These are phyloP conservation scores for Hippoglossus hippoglossus DNA, from an alignment of 2,797 vertebrate species.

Conservation along the genomic window DNA sequence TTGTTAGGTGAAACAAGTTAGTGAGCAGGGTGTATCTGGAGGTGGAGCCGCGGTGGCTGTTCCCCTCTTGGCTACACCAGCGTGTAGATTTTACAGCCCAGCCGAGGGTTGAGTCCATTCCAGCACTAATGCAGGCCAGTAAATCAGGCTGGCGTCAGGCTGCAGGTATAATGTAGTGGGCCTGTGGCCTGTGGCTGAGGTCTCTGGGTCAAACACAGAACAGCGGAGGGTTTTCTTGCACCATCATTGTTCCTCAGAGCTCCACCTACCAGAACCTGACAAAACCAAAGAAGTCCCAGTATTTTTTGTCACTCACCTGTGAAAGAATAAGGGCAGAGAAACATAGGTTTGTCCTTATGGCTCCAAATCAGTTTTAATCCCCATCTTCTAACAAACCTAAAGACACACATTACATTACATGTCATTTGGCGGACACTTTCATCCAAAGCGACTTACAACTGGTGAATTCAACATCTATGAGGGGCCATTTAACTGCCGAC, in stretches of 20 bases:
- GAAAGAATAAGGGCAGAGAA: background rate
- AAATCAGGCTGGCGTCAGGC: constrained; percentile 67
- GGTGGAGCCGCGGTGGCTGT: constrained; percentile 47
- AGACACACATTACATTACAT: no score
- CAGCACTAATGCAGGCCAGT: constrained; percentile 61
- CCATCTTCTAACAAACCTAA: no score
- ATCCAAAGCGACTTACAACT: no score
- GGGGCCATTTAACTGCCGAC: no score
- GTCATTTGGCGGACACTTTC: no score
- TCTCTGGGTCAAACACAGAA: constrained; percentile 51
- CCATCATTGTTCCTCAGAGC: constrained; percentile 41
- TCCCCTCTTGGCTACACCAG: constrained; percentile 51
- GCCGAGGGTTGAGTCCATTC: constrained; percentile 59
- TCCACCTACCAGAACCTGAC: constrained; percentile 34
- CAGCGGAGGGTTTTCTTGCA: constrained; percentile 39
- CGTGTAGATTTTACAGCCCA: constrained; percentile 48
- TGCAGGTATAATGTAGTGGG: constrained; percentile 64
- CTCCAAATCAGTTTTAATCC: no score
- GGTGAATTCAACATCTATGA: no score
- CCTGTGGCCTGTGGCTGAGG: constrained; percentile 49
- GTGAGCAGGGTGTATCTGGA: constrained; percentile 1
- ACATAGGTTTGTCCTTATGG: no score
- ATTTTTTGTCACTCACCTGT: background rate
- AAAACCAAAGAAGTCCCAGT: background rate
- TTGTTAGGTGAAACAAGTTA: constrained; percentile 28